Percentiles rank a stretch among this genome's conserved stretches.
Evolutionary conservation across 2,113 vertebrate species (phyloP).

Genomic region (Syngnathoides biaculeatus): DNA sequence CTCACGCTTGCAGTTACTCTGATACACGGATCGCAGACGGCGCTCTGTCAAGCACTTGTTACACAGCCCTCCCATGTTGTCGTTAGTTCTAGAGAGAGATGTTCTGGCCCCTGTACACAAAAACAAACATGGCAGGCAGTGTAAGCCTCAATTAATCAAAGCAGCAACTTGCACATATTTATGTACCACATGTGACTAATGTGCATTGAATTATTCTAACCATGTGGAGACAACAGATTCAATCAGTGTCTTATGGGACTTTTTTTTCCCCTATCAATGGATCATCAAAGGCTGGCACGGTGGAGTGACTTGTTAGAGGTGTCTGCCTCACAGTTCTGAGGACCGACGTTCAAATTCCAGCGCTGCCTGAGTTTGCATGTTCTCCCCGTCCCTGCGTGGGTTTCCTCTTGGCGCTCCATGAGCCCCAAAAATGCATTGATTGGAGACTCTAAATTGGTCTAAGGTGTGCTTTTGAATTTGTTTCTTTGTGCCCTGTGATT

Average conservation of each 20-base stretch:
- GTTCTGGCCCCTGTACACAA: conserved; percentile 54
- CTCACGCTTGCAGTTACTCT: not conserved
- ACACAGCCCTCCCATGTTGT: conserved; percentile 53
- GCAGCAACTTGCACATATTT: conserved; percentile 60
- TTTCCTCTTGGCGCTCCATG: too few species aligned
- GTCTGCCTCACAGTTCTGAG: too few species aligned
- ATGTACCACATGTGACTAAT: conserved; percentile 69
- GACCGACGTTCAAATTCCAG: too few species aligned
- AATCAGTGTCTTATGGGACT: conserved; percentile 34
- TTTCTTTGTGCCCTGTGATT: too few species aligned
- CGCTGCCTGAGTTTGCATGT: too few species aligned
- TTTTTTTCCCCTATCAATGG: conserved; percentile 49
- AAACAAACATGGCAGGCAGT: conserved; percentile 66
- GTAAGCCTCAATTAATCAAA: conserved; percentile 66
- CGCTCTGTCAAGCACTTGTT: conserved; percentile 60
- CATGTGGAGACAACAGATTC: conserved; percentile 51
- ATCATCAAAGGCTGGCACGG: conserved; percentile 39
- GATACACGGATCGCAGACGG: conserved; percentile 22
- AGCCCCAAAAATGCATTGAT: too few species aligned
- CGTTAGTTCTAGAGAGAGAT: conserved; percentile 69
- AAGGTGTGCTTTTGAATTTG: too few species aligned
- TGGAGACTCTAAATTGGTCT: too few species aligned
- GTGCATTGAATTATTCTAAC: conserved; percentile 58
- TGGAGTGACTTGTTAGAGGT: too few species aligned
- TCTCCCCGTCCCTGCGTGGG: too few species aligned